phyloP scores from a whole-genome alignment of 2,797 vertebrate species.

The Sebastes oblongus region DNA sequence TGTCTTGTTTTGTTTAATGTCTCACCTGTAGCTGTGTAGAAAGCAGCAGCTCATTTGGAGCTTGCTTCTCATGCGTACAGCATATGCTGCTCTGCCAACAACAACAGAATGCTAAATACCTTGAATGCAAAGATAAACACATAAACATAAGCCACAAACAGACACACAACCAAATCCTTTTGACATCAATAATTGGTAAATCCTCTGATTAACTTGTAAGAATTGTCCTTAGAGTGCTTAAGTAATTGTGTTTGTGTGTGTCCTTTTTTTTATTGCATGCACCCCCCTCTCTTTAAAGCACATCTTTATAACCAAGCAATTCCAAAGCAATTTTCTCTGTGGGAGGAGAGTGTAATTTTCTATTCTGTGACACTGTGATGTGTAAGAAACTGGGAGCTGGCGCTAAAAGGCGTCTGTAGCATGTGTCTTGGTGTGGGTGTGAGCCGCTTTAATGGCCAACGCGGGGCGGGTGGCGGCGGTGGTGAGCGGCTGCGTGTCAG shows the following conservation, averaged over 20 bases:
- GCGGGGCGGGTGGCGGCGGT: slow-evolving; percentile 69
- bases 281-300: slow-evolving; percentile 79
- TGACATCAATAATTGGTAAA: slow-evolving; percentile 83
- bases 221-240: slow-evolving; percentile 81
- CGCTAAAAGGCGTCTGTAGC: slow-evolving; percentile 81
- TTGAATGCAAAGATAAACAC: slow-evolving; percentile 42
- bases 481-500: slow-evolving; percentile 81
- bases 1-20: slow-evolving; percentile 20
- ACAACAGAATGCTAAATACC: slow-evolving; percentile 29
- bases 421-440: slow-evolving; percentile 81
- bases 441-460: slow-evolving; percentile 83
- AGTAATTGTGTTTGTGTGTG: slow-evolving; percentile 85
- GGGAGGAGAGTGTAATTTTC: slow-evolving; percentile 90
- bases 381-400: slow-evolving; percentile 85
- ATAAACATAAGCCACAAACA: slow-evolving; percentile 50
- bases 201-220: slow-evolving; percentile 81
- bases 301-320: slow-evolving; percentile 90
- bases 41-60: slow-evolving; percentile 7
- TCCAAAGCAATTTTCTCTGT: slow-evolving; percentile 90
- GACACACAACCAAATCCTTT: slow-evolving; percentile 69
- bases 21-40: slow-evolving; percentile 6
- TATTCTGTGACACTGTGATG: slow-evolving; percentile 89
- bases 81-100: not conserved
- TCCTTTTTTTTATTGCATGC: slow-evolving; percentile 79
- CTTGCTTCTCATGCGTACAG: not conserved